Evolutionary conservation across 2,113 vertebrate species (phyloP).

Genomic region (Oceanodroma tethys): DNA sequence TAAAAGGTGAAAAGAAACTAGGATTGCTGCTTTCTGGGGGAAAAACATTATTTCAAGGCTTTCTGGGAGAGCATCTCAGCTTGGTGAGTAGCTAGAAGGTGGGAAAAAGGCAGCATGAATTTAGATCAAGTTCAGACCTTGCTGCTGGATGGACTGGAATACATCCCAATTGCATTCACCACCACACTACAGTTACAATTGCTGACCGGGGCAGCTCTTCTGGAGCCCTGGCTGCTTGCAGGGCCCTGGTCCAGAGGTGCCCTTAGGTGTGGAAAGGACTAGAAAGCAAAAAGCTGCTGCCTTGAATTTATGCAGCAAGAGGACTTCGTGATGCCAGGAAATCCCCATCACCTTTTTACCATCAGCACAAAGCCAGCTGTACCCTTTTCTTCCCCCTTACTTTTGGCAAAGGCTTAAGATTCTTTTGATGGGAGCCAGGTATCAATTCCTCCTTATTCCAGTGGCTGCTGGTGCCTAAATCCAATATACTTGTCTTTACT

Average conservation of each 20-base stretch:
- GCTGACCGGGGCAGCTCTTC: neutral
- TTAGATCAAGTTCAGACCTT: neutral
- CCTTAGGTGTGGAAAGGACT: neutral
- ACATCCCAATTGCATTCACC: neutral
- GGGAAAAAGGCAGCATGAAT: neutral
- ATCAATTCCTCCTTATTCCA: neutral
- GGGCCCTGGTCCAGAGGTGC: neutral
- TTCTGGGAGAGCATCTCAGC: neutral
- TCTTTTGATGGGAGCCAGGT: neutral
- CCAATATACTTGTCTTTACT: neutral
- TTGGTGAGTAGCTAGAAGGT: neutral
- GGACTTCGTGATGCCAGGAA: neutral
- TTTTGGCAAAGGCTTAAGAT: neutral
- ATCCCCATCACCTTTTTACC: neutral
- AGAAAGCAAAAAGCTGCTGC: neutral
- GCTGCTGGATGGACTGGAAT: neutral
- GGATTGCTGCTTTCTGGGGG: neutral
- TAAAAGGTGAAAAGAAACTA: neutral
- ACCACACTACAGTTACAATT: rapidly evolving
- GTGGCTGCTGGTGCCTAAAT: neutral
- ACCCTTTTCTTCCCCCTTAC: neutral
- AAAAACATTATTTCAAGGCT: neutral
- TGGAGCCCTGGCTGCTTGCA: neutral
- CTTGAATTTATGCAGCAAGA: neutral
- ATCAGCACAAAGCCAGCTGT: neutral